Evolutionary conservation across 2,113 vertebrate species (phyloP), one percentile per base, ranked within the genome.

Genomic region (Pygathrix nemaeus): DNA sequence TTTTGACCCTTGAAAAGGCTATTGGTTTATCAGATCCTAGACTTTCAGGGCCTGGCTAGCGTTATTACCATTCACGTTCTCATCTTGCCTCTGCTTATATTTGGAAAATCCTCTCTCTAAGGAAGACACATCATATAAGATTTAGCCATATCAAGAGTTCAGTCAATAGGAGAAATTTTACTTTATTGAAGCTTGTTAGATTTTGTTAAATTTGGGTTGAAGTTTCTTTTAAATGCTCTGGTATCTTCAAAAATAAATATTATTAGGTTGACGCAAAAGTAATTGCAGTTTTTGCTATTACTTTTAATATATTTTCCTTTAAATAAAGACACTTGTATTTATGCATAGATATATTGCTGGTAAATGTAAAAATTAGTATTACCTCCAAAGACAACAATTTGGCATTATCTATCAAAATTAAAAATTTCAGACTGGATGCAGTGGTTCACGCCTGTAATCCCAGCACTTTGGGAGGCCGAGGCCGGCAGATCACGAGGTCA

Each of bases 331-430:
- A 86, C 61, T 75, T 86, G 90, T 57, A 79, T 27, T 80, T 64
- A n/a, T 45, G 7, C 5, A 73, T 48, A 55, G 3, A 32, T 55
- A 55, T 68, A 66, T 68, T 66, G 5, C 45, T 80, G 57, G 66
- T 81, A 90, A 66, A 86, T 27, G n/a, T 48, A 87, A 81, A 61
- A 66, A 66, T 79, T 72, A 50, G 8, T 18, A 87, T 75, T 40
- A 96, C 20, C 32, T 87, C 27, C 75, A 89, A 89, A 75, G n/a
- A 80, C 5, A 94, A 10, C 8, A 94, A 55, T 91, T 96, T 48
- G 73, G 12, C 25, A 52, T 85, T 64, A 64, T 25, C 13, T 90
- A 70, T 72, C 27, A 72, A 96, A 52, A 79, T 93, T 13, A 23
- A 79, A 79, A 78, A 93, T 61, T 20, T 12, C 52, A 55, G 52